These are phyloP conservation scores for Sinosuthora webbiana DNA, from an alignment of 2,113 vertebrate genomes.

Conservation along the genomic window DNA sequence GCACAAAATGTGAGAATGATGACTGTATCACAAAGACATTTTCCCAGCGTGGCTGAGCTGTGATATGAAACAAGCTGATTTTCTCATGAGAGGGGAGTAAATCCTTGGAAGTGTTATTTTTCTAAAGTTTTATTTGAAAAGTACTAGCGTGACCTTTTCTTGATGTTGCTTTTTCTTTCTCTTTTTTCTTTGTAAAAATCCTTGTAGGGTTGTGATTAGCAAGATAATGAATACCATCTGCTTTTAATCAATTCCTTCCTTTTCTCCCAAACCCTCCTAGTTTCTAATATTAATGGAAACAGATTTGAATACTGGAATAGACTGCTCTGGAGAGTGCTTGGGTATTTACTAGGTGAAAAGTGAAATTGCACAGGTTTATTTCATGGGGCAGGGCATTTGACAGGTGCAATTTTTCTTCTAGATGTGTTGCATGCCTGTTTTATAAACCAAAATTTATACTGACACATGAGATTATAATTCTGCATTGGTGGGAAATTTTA, in stretches of 20 bases:
- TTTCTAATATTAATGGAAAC: slow-evolving; percentile 81
- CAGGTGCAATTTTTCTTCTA: slow-evolving; percentile 81
- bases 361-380: slow-evolving; percentile 78
- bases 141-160: slow-evolving; percentile 67
- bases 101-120: slow-evolving; percentile 57
- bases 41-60: slow-evolving; percentile 30
- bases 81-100: slow-evolving; percentile 47
- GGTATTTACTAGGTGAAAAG: slow-evolving; percentile 83
- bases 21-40: slow-evolving; percentile 48
- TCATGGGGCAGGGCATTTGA: slow-evolving; percentile 74
- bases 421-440: slow-evolving; percentile 74
- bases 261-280: slow-evolving; percentile 74
- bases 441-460: slow-evolving; percentile 72
- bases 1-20: slow-evolving; percentile 43
- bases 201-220: slow-evolving; percentile 74
- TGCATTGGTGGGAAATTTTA: slow-evolving; percentile 31
- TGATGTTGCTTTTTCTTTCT: slow-evolving; percentile 54
- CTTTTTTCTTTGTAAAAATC: slow-evolving; percentile 45
- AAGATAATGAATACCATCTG: slow-evolving; percentile 79
- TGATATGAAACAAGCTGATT: slow-evolving; percentile 51
- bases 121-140: slow-evolving; percentile 70
- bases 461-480: slow-evolving; percentile 64
- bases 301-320: slow-evolving; percentile 77
- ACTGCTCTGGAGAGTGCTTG: slow-evolving; percentile 72
- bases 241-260: slow-evolving; percentile 81